These are phyloP conservation scores for Orius insidiosus DNA, from an alignment of 1,140 invertebrate genomes.

Conservation along the genomic window DNA sequence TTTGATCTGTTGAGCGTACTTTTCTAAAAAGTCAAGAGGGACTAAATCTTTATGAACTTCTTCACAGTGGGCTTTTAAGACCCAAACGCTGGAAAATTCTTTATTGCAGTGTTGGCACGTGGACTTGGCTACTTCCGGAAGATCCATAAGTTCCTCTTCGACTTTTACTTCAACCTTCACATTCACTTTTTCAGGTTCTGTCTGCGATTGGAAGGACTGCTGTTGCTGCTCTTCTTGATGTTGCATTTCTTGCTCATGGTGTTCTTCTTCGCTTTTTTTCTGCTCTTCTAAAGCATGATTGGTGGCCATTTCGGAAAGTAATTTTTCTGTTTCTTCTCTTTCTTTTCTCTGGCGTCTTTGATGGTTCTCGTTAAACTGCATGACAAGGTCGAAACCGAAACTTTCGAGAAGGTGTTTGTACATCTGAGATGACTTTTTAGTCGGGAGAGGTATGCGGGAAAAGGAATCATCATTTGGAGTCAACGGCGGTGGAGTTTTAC, in stretches of 20 bases:
- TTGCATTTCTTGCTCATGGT: constrained; percentile 27
- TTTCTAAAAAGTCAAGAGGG: constrained; percentile 72
- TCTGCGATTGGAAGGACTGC: constrained; percentile 24
- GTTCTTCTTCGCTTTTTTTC: constrained; percentile 24
- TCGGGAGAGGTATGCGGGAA: constrained; percentile 29
- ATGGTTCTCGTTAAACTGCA: constrained; percentile 90
- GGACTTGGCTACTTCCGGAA: constrained; percentile 57
- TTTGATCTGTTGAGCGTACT: constrained; percentile 80
- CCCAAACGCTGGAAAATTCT: constrained; percentile 89
- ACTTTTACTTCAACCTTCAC: constrained; percentile 32
- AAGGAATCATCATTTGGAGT: constrained; percentile 22
- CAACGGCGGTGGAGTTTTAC: constrained; percentile 22
- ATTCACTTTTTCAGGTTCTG: constrained; percentile 27
- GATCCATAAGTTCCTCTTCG: constrained; percentile 36
- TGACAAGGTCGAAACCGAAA: constrained; percentile 87
- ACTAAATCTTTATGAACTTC: constrained; percentile 85
- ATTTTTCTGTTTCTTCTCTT: constrained; percentile 23
- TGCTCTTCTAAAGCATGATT: constrained; percentile 19
- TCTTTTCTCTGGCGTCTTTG: constrained; percentile 43
- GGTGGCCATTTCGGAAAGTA: constrained; percentile 21
- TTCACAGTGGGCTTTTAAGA: constrained; percentile 87
- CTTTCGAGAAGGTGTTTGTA: constrained; percentile 82
- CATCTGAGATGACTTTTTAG: constrained; percentile 58
- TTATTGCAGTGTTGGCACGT: constrained; percentile 81
- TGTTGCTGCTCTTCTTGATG: constrained; percentile 14